Evolutionary conservation across 35 echinoderm and acorn worm genomes (phyloP).

Genomic region (Holothuria glaberrima): DNA sequence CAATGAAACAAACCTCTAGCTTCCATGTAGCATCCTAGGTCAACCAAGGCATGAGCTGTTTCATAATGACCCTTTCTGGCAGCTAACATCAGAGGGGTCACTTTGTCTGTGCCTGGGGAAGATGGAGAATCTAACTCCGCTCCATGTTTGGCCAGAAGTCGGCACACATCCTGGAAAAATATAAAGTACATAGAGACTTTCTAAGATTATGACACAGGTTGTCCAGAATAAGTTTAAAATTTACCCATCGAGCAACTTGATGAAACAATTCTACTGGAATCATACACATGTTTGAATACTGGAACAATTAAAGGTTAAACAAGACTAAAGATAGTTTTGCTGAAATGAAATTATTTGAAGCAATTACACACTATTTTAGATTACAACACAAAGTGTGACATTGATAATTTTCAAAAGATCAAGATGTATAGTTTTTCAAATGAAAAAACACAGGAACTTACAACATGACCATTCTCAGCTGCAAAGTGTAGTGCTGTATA

Average conservation of each 20-base stretch:
- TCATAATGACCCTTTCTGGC: conserved; percentile 65
- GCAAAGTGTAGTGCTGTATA: conserved; percentile 85
- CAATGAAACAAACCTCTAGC: conserved; percentile 66
- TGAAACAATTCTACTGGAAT: background rate
- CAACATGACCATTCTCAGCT: conserved; percentile 79
- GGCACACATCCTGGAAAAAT: conserved; percentile 73
- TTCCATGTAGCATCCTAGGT: conserved; percentile 78
- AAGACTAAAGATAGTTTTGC: no score
- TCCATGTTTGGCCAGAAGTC: conserved; percentile 77
- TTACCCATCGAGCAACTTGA: background rate
- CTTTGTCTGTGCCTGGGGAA: conserved; percentile 74
- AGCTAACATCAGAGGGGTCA: conserved; percentile 88
- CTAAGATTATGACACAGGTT: background rate
- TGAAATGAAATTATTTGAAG: no score
- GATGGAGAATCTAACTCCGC: conserved; percentile 60
- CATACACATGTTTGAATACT: no score
- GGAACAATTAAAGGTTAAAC: no score
- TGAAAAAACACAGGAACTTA: conserved; percentile 46
- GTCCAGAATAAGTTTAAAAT: background rate
- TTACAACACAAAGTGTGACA: no score
- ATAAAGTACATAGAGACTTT: no score
- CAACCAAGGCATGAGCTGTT: conserved; percentile 73
- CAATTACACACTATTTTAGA: no score
- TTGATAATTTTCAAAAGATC: no score
- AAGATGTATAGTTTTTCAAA: no score